These are phyloP conservation scores for Eubasilissa regina DNA, from an alignment of 1,140 invertebrate species.

Conservation along the genomic window DNA sequence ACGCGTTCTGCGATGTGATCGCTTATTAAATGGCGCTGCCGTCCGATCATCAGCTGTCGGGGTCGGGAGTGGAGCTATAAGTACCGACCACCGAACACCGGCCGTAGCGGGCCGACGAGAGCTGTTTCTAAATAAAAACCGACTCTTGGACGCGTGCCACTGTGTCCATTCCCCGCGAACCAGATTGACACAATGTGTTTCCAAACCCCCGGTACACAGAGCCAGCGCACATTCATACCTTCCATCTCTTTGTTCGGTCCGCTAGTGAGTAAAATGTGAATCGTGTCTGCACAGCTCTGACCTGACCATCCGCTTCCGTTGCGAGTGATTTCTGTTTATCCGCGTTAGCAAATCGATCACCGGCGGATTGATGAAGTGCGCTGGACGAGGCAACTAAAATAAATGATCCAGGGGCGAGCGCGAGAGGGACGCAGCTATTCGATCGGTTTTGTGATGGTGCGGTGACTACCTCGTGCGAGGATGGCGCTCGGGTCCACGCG, in stretches of 20 bases:
- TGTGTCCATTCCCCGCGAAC: conserved; percentile 47
- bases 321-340: conserved; percentile 12
- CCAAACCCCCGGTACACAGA: conserved; percentile 4
- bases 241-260: conserved; percentile 1
- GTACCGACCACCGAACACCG: conserved; percentile 13
- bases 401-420: conserved; percentile 21
- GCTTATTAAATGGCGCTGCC: background rate
- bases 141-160: conserved; percentile 53
- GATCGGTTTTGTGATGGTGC: conserved; percentile 36
- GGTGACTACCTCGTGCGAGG: background rate
- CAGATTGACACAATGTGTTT: conserved; percentile 54
- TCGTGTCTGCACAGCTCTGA: background rate
- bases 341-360: conserved; percentile 12
- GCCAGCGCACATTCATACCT: conserved; percentile 10
- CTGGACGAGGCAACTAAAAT: conserved; percentile 14
- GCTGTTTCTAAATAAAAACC: conserved; percentile 60
- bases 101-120: conserved; percentile 39
- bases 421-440: background rate
- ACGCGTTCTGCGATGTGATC: too few relatives aligned
- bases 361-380: conserved; percentile 39
- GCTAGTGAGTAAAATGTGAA: conserved; percentile 21
- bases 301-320: background rate
- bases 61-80: background rate
- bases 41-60: conserved; percentile 17
- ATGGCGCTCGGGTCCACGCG: conserved; percentile 40